Evolutionary conservation across 1,140 invertebrate species (phyloP).

Genomic region (Brachionus manjavacas): DNA sequence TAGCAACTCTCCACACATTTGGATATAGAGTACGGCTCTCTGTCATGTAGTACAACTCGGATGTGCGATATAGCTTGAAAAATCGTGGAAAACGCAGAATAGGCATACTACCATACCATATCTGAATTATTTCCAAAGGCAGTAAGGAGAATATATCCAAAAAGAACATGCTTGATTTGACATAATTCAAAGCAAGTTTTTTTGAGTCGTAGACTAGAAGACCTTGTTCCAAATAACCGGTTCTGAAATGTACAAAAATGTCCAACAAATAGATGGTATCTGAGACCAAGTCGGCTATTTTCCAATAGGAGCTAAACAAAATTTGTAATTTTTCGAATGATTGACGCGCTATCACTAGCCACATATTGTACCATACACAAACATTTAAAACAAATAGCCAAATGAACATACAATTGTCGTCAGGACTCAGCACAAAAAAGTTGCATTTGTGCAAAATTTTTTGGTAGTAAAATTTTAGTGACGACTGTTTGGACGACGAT

Average conservation of each 20-base stretch:
- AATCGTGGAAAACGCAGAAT: constrained; percentile 60
- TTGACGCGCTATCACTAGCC: constrained; percentile 87
- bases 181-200: constrained; percentile 81
- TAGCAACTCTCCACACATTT: constrained; percentile 89
- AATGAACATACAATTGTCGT: constrained; percentile 89
- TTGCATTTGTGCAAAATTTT: constrained; percentile 18
- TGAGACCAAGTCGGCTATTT: constrained; percentile 72
- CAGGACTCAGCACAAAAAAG: constrained; percentile 76
- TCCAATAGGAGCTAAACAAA: constrained; percentile 67
- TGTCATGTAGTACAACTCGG: constrained; percentile 89
- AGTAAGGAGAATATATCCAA: constrained; percentile 75
- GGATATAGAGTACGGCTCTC: constrained; percentile 89
- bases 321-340: constrained; percentile 63
- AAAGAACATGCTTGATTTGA: constrained; percentile 76
- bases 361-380: constrained; percentile 87
- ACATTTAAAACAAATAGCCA: constrained; percentile 82
- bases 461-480: background rate
- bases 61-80: constrained; percentile 76
- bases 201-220: constrained; percentile 84
- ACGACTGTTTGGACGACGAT: background rate
- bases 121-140: constrained; percentile 75
- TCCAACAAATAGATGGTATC: constrained; percentile 81
- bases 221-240: constrained; percentile 89
- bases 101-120: constrained; percentile 49
- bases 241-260: constrained; percentile 80